Evolutionary conservation across 30 jellyfish, hydroid and myxozoan species (phyloP).

Genomic region (Turritopsis dohrnii): DNA sequence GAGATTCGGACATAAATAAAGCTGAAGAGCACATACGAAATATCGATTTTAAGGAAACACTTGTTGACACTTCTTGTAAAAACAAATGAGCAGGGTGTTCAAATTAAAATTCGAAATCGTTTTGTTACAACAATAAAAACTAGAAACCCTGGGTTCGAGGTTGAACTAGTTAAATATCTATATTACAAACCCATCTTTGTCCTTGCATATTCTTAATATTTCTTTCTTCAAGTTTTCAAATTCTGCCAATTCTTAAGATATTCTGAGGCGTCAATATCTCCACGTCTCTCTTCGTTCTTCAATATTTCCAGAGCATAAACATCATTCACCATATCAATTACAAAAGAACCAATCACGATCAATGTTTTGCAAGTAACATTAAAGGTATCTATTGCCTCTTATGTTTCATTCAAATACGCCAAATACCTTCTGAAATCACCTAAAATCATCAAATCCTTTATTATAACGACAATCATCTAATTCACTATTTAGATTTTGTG

Average conservation of each 20-base stretch:
- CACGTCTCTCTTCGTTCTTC: not conserved
- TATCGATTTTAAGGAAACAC: too few species aligned
- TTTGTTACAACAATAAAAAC: too few species aligned
- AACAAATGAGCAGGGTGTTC: too few species aligned
- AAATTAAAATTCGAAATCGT: too few species aligned
- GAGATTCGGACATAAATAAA: too few species aligned
- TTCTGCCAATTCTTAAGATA: not conserved
- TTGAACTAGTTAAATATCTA: too few species aligned
- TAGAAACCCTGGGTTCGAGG: too few species aligned
- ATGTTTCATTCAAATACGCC: not conserved
- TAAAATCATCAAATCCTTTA: not conserved
- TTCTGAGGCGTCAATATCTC: not conserved
- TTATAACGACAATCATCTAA: not conserved
- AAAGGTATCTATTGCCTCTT: not conserved
- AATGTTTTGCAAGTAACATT: too few species aligned
- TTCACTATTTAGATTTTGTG: not conserved
- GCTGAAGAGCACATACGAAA: too few species aligned
- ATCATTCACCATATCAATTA: not conserved
- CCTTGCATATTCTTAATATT: not conserved
- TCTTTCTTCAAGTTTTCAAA: not conserved
- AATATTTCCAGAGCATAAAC: not conserved
- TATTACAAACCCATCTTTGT: too few species aligned
- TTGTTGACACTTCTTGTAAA: too few species aligned
- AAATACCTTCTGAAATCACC: not conserved
- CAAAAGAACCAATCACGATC: not conserved